Evolutionary conservation across 35 echinoderm and acorn worm species (phyloP).

Genomic region (Ophiothrix spiculata): DNA sequence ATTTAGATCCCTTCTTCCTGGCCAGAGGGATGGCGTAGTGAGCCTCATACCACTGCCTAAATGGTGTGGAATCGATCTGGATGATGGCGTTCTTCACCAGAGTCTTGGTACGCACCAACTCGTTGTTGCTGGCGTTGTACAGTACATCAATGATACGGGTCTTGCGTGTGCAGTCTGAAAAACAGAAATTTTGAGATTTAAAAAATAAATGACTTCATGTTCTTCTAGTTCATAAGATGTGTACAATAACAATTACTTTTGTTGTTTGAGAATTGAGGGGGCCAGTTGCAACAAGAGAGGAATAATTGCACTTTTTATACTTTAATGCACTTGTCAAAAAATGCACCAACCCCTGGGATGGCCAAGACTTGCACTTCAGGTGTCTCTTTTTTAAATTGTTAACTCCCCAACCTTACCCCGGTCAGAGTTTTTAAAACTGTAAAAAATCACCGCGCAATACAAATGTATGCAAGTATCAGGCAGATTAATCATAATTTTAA

Average conservation of each 20-base stretch:
- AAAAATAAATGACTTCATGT: not conserved
- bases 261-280: not conserved
- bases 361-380: too few relatives aligned
- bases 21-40: conserved; percentile 90
- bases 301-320: not conserved
- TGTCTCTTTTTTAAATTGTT: too few relatives aligned
- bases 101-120: conserved; percentile 95
- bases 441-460: too few relatives aligned
- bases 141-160: conserved; percentile 94
- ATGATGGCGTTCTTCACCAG: conserved; percentile 94
- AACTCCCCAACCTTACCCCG: too few relatives aligned
- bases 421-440: too few relatives aligned
- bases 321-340: too few relatives aligned
- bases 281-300: not conserved
- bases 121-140: conserved; percentile 97
- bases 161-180: conserved; percentile 58
- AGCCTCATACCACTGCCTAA: conserved; percentile 98
- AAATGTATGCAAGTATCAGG: too few relatives aligned
- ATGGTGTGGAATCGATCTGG: conserved; percentile 93
- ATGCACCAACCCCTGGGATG: too few relatives aligned
- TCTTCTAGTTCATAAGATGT: not conserved
- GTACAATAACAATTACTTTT: not conserved
- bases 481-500: too few relatives aligned
- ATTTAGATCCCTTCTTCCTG: conserved; percentile 89
- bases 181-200: not conserved